Base-by-base conservation (phyloP, 2,797 vertebrate genomes). In the Hyperoplus immaculatus region DNA sequence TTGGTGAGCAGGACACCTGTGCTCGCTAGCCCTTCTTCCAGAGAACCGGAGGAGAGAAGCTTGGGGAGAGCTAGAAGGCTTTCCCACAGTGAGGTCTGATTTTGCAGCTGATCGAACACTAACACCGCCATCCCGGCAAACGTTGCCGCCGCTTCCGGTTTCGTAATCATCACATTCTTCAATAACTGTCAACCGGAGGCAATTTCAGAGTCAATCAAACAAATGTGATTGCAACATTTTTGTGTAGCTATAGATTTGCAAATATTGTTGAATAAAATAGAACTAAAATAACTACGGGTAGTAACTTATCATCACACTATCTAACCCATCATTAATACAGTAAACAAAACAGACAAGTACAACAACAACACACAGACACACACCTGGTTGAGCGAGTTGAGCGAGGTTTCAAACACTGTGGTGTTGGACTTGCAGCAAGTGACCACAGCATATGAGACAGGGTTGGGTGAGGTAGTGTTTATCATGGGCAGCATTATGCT, bases 311-410 rank as follows among this genome's bases (percentile, higher is more conserved):
- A n/a, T 50, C 18, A 7, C 4, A 45, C 5, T 41, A 47, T 39
- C 16, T 46, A 45, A 72, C 8, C 15, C 15, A 55, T 29, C 29
- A 1, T 29, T 29, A 29, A 29, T 59, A 41, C 12, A 11, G 50
- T 29, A 29, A 29, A 49, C 39, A 43, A 8, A 14, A 45, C 38
- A 60, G 13, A 29, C 29, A 36, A 56, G 29, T 29, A 29, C 29
- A 29, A 55, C 36, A 15, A 5, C 18, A 47, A 43, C 43, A 78
- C 36, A 59, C 21, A 49, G 14, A 80, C 36, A 77, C 80, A 70
- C 36, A 95, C 95, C 93, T 94, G 77, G 78, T 94, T 93, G 57
- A 95, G 18, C 4, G 86, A 85, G 8, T 81, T 11, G 36, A 96
- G 82, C 1, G 88, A 81, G 3, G 85, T 87, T 83, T 95, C 95